phyloP scores from a whole-genome alignment of 2,888 invertebrate genomes.

The Boloria selene region DNA sequence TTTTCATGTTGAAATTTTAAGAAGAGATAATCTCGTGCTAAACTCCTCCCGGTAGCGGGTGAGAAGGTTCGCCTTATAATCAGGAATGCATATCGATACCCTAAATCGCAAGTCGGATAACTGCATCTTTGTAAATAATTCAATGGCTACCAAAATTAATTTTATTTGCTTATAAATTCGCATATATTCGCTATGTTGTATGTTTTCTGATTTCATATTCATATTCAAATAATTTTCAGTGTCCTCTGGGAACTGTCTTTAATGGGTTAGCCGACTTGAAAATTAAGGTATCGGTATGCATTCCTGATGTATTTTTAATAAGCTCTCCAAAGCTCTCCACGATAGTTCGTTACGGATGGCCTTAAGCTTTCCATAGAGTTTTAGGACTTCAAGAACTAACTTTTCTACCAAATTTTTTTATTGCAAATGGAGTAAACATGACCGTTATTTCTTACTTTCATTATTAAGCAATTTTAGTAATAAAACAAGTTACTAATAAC shows the following conservation, averaged over 20 bases:
- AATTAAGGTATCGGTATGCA: too few relatives aligned
- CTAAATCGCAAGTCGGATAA: too few relatives aligned
- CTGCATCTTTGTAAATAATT: too few relatives aligned
- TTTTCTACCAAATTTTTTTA: not conserved
- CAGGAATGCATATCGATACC: conserved; percentile 45
- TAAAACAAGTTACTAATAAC: too few relatives aligned
- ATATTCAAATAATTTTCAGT: too few relatives aligned
- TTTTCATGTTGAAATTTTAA: conserved; percentile 52
- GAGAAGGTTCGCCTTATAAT: conserved; percentile 52
- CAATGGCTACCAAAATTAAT: too few relatives aligned
- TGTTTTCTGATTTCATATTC: too few relatives aligned
- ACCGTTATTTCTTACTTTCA: not conserved
- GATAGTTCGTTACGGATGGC: conserved; percentile 1
- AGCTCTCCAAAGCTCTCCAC: conserved; percentile 4
- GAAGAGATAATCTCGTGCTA: conserved; percentile 48
- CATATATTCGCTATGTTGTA: too few relatives aligned
- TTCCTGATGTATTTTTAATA: too few relatives aligned
- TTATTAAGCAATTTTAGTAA: not conserved
- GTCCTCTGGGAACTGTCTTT: too few relatives aligned
- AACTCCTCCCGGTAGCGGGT: conserved; percentile 55
- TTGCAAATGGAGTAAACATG: not conserved
- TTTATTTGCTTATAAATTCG: too few relatives aligned
- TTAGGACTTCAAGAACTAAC: conserved; percentile 12
- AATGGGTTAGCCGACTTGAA: too few relatives aligned
- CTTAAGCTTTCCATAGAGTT: conserved; percentile 8